Percentiles rank a stretch among this genome's conserved stretches.
Evolutionary conservation across 2,797 vertebrate species (phyloP).

Genomic region (Crenichthys baileyi): DNA sequence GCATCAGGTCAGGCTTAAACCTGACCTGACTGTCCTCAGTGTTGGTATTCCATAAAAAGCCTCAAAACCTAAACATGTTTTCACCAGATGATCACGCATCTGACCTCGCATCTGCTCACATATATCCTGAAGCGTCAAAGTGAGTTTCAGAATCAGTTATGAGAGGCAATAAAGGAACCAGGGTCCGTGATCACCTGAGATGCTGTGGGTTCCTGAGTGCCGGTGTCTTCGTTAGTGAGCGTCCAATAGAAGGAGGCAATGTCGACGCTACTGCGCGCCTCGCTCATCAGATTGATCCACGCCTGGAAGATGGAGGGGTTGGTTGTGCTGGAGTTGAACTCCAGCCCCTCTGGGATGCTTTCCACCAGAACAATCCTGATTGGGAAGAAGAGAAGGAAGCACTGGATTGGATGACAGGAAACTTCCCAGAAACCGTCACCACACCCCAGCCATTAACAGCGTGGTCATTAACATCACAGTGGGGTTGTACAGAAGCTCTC

Average conservation of each 20-base stretch:
- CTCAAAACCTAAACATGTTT: no score
- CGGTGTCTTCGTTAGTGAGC: slow-evolving; percentile 87
- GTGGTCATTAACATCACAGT: no score
- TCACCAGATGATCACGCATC: no score
- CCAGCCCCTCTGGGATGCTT: slow-evolving; percentile 90
- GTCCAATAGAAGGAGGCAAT: slow-evolving; percentile 97
- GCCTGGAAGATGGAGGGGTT: slow-evolving; percentile 84
- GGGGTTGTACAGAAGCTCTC: background rate
- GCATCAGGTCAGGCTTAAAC: background rate
- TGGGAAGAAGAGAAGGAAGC: background rate
- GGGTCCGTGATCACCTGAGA: slow-evolving; percentile 76
- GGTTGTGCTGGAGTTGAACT: slow-evolving; percentile 76
- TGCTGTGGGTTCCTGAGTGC: slow-evolving; percentile 84
- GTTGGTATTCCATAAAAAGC: no score
- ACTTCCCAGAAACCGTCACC: background rate
- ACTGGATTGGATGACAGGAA: background rate
- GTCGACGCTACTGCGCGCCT: slow-evolving; percentile 84
- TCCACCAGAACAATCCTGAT: slow-evolving; percentile 87
- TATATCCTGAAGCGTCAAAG: no score
- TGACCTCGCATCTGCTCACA: no score
- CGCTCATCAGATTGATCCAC: slow-evolving; percentile 83
- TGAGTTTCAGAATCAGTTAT: no score
- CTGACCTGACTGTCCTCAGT: slow-evolving; percentile 44
- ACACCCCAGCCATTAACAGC: no score
- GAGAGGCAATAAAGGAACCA: background rate